Conservation (phyloP, 2,797 vertebrate species). For the Hydrocynus forskahlii region DNA sequence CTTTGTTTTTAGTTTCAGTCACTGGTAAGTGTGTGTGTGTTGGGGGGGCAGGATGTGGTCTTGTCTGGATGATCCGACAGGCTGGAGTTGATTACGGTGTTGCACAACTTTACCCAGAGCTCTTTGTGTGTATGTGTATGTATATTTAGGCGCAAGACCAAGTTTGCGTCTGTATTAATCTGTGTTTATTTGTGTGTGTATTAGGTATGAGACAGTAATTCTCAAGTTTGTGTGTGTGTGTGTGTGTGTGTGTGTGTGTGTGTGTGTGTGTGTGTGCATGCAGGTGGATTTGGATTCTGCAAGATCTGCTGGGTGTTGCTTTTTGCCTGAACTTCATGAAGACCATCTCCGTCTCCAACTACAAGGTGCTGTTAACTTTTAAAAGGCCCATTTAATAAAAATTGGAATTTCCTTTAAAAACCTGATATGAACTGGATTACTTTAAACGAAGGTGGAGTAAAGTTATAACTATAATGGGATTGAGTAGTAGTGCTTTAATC, state of each 20-base stretch:
- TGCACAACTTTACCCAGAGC: not conserved
- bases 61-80: not conserved
- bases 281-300: slow-evolving; percentile 97
- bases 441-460: no score
- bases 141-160: not conserved
- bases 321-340: slow-evolving; percentile 97
- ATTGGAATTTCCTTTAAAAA: no score
- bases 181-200: not conserved
- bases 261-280: slow-evolving; percentile 45
- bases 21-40: slow-evolving; percentile 12
- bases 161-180: not conserved
- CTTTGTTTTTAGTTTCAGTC: not conserved
- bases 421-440: no score
- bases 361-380: slow-evolving; percentile 88
- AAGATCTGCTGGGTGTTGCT: slow-evolving; percentile 90
- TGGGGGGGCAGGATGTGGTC: slow-evolving; percentile 27
- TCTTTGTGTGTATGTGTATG: not conserved
- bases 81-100: not conserved
- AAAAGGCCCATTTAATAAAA: no score
- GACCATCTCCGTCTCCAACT: slow-evolving; percentile 92
- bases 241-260: not conserved
- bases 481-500: no score
- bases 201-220: no score
- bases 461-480: no score
- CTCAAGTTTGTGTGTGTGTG: not conserved